Base-by-base conservation (phyloP, 1,140 invertebrate species). In the Zaprionus kolodkinae region DNA sequence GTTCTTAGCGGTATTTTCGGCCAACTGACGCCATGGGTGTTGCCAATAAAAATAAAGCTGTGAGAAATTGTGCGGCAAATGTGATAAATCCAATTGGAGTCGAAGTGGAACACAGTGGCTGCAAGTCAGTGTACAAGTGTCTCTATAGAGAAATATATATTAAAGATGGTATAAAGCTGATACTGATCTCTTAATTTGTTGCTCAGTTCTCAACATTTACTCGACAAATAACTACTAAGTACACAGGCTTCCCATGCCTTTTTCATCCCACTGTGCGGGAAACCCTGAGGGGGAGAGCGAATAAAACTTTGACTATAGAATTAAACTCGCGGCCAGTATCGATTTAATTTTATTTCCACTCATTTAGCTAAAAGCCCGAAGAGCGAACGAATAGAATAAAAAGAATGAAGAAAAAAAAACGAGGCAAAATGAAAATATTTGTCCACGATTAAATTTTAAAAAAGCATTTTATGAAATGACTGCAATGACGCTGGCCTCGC, bases 281-380 rank as follows among this genome's bases (percentile, higher is more conserved):
- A 72, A 10, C 30, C 72, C 52, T 15, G 13, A 65, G 38, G 67
- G 70, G 38, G 40, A 30, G 27, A 5, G 21, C 40, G 25, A 57
- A 60, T 43, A 76, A 83, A 89, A 89, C 67, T 76, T 85, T 85
- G 72, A 74, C 75, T 50, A 89, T 85, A 79, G 75, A 78, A 78
- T 80, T 80, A 80, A 80, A 71, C 71, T 59, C 59, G 55, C 63
- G 76, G 65, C 67, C 86, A 79, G 79, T 90, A 91, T 91, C 90
- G 90, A 91, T 91, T 91, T 91, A 91, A 88, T 91, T 91, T 91
- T 89, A 89, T 82, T 91, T 90, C 78, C 78, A 87, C 83, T 90
- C 89, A 91, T 91, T 91, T 91, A 91, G 86, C 83, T 91, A 87
- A 91, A 85, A 90, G 82, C 80, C 57, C 78, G 35, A 65, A 60